These are phyloP conservation scores for Trissolcus brochymenae DNA, from an alignment of 2,888 invertebrate species.

Conservation along the genomic window DNA sequence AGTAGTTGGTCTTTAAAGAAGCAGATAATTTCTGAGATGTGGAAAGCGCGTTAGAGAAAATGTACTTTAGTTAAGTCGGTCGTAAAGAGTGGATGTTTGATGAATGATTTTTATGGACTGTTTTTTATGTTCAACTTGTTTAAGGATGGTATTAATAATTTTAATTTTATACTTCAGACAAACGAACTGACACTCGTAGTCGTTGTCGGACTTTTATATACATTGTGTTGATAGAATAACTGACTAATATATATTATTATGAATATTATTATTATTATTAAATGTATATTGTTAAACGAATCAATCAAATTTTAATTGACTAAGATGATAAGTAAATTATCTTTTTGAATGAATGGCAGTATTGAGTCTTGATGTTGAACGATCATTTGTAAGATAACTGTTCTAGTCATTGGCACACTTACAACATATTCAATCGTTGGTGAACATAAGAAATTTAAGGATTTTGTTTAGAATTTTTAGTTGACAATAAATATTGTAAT, in stretches of 20 bases:
- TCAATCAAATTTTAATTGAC: no score
- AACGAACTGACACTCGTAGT: background rate
- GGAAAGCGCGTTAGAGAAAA: conserved; percentile 14
- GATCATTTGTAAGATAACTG: conserved; percentile 24
- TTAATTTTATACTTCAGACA: background rate
- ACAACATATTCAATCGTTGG: background rate
- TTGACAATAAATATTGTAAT: no score
- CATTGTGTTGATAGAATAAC: conserved; percentile 18
- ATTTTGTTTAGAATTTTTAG: background rate
- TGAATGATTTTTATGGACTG: conserved; percentile 13
- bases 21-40: background rate
- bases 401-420: conserved; percentile 34
- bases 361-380: background rate
- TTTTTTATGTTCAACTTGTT: conserved; percentile 3
- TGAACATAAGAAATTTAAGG: background rate
- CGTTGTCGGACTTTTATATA: conserved; percentile 15
- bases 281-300: conserved; percentile 17
- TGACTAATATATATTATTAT: conserved; percentile 11
- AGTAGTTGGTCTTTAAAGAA: conserved; percentile 34
- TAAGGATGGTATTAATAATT: conserved; percentile 3
- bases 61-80: conserved; percentile 17
- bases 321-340: conserved; percentile 11
- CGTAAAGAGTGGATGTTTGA: conserved; percentile 41
- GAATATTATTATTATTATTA: background rate
- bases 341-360: conserved; percentile 7